Evolutionary conservation across 2,888 invertebrate genomes (phyloP), one percentile per base, ranked within the genome.

Genomic region (Ectropis crepuscularia): DNA sequence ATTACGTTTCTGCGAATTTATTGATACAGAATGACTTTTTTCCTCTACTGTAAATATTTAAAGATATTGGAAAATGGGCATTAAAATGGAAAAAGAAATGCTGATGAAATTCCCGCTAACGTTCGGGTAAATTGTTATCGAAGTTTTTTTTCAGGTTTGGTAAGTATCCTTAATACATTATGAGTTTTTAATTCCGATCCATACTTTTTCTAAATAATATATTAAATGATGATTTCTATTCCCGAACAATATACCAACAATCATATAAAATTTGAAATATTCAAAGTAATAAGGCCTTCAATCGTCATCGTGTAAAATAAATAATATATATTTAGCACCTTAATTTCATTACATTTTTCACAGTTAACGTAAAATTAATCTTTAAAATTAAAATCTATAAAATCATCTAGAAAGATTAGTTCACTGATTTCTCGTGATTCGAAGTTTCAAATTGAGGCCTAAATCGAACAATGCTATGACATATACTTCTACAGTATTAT

Each of bases 241-340:
- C 57, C 68, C 50, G 51, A 58, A 62, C 51, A 57, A 59, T 12
- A 42, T 50, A 51, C 9, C 50, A 71, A 71, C 71, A 43, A 58
- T 65, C 53, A 49, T 70, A 49, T 70, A 72, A 46, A 69, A 64
- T 68, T 70, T 69, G 11, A 69, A 51, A 72, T 67, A 53, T 57
- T 69, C 46, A 61, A 67, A 64, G 54, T 45, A 41, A 59, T 63
- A 71, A 71, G 68, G 69, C 68, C 62, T 68, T 67, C 62, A 39
- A 42, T 63, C 46, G 50, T 62, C 12, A n/a, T 46, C 43, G 8
- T 59, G 60, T 64, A 63, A 63, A 61, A 61, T 62, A 61, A 72
- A 67, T 62, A 65, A 67, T 67, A 67, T 61, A 62, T 63, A 12
- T 63, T 63, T 72, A 74, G 71, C 72, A 72, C 71, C 72, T 64